Conservation (phyloP, 2,888 invertebrate genomes). For the Aromia moschata region DNA sequence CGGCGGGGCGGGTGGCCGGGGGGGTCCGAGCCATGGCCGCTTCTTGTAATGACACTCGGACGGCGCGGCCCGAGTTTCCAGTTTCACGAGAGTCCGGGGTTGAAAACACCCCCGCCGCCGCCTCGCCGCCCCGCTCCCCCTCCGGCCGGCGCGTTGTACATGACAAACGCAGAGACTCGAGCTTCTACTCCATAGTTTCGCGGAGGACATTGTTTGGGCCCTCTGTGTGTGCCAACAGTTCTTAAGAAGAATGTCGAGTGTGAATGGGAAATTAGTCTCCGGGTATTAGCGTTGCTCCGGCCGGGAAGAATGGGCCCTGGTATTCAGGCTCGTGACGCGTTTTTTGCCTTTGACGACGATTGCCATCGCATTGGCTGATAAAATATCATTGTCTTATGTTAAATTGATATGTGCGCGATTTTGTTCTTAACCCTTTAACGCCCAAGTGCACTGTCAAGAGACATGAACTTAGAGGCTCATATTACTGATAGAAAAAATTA, state of each 20-base stretch:
- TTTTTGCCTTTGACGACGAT: no score
- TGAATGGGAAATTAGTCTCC: conserved; percentile 12
- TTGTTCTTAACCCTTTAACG: no score
- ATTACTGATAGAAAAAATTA: no score
- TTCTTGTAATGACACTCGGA: conserved; percentile 63
- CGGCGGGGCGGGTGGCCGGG: conserved; percentile 48
- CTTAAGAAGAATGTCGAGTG: conserved; percentile 32
- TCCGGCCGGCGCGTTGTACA: conserved; percentile 40
- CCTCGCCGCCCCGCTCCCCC: conserved; percentile 32
- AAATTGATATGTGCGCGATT: no score
- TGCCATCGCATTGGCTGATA: no score
- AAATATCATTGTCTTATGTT: no score
- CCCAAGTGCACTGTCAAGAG: no score
- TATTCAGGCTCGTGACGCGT: no score
- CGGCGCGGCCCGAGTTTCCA: conserved; percentile 59
- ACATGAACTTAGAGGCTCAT: no score
- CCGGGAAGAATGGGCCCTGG: no score
- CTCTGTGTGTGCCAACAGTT: conserved; percentile 43
- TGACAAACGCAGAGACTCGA: conserved; percentile 52
- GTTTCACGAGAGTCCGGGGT: conserved; percentile 49
- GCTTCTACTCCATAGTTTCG: conserved; percentile 40
- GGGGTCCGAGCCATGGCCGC: conserved; percentile 61
- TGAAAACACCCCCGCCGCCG: conserved; percentile 41
- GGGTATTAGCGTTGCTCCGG: conserved; percentile 12
- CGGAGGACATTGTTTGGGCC: conserved; percentile 47